Evolutionary conservation across 2,888 invertebrate species (phyloP), one percentile per base, ranked within the genome.

Genomic region (Balanococcus diminutus): DNA sequence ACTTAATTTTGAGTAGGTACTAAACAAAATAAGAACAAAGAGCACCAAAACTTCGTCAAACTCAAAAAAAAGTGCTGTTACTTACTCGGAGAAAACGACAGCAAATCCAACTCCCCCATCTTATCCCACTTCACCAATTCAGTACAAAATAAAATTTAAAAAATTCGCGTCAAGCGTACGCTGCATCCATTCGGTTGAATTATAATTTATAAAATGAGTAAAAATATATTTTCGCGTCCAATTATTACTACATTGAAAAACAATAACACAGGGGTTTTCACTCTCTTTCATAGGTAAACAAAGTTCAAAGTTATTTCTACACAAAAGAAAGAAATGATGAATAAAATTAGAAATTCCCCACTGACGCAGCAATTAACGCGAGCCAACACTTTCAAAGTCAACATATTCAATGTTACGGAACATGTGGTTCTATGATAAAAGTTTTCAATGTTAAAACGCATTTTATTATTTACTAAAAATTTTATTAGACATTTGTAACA

Each of bases 371-470:
- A 51, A 51, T 28, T 25, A 28, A 67, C 61, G 14, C 11, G 19
- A 67, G 61, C 61, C 61, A 67, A 67, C 28, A 67, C n/a, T 67
- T 67, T 28, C 61, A 67, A 67, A 67, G 61, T 67, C 61, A 67
- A 67, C 61, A 67, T 28, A 28, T 67, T 67, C 61, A 67, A 67
- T 67, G 61, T 25, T 67, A 67, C 61, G 61, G 61, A 67, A 67
- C 61, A 67, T 25, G 28, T 67, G 61, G 28, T 67, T 67, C 28
- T 25, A 67, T 67, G 11, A 28, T 67, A 67, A 67, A 67, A 67
- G 25, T 61, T 25, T 1, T 25, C 22, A 56, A 56, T 14, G 22
- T 25, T 67, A 0, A 11, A 5, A n/a, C 56, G 28, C 28, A 25
- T 67, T 67, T 67, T n/a, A n/a, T n/a, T n/a, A n/a, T n/a, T 28